Evolutionary conservation across 2,113 vertebrate species (phyloP).

Genomic region (Boleophthalmus pectinirostris): DNA sequence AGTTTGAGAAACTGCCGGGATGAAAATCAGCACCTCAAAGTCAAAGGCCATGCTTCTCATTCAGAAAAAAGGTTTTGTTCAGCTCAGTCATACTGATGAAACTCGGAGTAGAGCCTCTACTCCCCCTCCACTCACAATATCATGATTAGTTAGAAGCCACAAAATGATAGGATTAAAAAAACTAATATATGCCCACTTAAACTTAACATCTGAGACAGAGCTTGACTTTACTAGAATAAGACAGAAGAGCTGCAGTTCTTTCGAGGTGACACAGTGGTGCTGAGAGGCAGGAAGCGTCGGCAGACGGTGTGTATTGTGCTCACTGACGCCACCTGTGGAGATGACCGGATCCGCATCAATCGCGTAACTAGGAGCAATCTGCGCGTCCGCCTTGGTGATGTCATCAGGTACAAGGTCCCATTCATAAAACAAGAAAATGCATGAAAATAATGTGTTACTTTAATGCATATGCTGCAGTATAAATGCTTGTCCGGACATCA

Average conservation of each 20-base stretch:
- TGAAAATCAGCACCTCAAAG: too few species aligned
- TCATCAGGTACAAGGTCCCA: constrained; percentile 83
- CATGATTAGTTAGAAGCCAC: not conserved
- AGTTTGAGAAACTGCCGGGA: too few species aligned
- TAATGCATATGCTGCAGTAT: constrained; percentile 78
- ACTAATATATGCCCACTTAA: not conserved
- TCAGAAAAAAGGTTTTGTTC: too few species aligned
- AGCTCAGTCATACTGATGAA: too few species aligned
- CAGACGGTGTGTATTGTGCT: constrained; percentile 94
- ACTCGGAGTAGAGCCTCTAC: too few species aligned
- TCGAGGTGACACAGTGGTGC: constrained; percentile 91
- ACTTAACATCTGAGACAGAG: not conserved
- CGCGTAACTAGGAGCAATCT: constrained; percentile 95
- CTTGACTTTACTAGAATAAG: constrained; percentile 79
- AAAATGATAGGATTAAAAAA: not conserved
- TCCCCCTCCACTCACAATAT: too few species aligned
- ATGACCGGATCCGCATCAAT: constrained; percentile 93
- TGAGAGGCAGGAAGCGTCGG: constrained; percentile 92
- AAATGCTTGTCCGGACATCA: constrained; percentile 94
- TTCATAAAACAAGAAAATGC: not conserved
- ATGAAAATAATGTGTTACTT: not conserved
- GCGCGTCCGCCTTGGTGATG: constrained; percentile 92
- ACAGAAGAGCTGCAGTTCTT: constrained; percentile 95
- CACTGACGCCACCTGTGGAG: constrained; percentile 91
- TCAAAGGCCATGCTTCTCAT: too few species aligned